Conservation (phyloP, 2,113 vertebrate species). For the Cebus imitator region DNA sequence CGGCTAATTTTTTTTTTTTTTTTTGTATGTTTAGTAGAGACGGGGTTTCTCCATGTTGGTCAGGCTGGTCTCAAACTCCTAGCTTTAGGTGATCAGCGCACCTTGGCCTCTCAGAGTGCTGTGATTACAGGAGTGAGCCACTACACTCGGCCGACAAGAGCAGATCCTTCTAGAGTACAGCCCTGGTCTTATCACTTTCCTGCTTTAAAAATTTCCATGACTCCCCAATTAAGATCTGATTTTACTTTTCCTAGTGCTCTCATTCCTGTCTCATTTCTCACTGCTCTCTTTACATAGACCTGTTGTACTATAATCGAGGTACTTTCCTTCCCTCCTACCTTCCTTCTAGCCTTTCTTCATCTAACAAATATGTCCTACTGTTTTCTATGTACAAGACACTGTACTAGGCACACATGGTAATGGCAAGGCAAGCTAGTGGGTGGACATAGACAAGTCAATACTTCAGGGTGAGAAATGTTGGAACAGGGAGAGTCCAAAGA, state of each 20-base stretch:
- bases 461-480: not conserved
- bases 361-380: not conserved
- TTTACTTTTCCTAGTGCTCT: not conserved
- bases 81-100: too few species aligned
- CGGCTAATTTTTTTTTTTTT: too few species aligned
- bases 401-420: not conserved
- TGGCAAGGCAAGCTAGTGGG: not conserved
- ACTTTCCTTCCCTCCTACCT: not conserved
- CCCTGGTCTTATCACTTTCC: not conserved
- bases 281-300: not conserved
- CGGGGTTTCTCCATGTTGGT: too few species aligned
- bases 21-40: too few species aligned
- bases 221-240: not conserved
- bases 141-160: not conserved
- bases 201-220: not conserved
- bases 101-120: too few species aligned
- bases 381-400: not conserved
- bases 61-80: too few species aligned
- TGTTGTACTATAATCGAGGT: not conserved
- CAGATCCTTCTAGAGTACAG: not conserved
- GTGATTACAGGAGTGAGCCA: too few species aligned
- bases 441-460: not conserved
- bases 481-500: not conserved
- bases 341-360: not conserved
- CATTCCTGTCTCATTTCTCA: not conserved